Evolutionary conservation across 2,797 vertebrate species (phyloP).

Genomic region (Cryptoprocta ferox): DNA sequence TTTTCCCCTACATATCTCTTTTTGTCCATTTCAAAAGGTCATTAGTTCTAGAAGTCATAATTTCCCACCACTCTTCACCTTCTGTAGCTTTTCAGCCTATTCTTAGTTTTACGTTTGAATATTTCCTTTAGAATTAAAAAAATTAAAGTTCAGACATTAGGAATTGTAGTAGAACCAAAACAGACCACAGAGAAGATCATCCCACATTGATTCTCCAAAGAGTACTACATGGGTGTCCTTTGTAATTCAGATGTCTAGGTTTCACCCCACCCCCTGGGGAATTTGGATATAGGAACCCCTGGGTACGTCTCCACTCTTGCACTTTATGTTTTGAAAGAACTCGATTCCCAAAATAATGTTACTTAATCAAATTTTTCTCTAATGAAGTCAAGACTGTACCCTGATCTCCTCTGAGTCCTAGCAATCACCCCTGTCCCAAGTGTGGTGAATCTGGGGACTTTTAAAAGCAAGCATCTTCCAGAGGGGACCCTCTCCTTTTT

Average conservation of each 20-base stretch:
- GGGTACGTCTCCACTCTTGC: neutral
- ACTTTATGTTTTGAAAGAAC: neutral
- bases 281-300: neutral
- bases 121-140: neutral
- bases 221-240: neutral
- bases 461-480: neutral
- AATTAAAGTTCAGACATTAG: neutral
- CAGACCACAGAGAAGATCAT: neutral
- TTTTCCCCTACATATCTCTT: slow-evolving; percentile 34
- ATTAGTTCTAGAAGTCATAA: neutral
- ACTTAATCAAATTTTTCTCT: neutral
- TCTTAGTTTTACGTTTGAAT: neutral
- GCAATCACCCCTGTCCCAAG: neutral
- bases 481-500: neutral
- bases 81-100: slow-evolving; percentile 17
- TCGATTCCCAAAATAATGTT: neutral
- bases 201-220: neutral
- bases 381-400: neutral
- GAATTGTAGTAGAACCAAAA: neutral
- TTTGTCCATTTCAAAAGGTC: slow-evolving; percentile 49
- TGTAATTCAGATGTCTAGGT: neutral
- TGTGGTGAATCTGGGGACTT: neutral
- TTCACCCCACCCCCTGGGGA: neutral
- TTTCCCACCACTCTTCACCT: neutral
- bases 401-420: neutral